Evolutionary conservation across 2,888 invertebrate genomes (phyloP), one percentile per base, ranked within the genome.

Genomic region (Limnephilus lunatus): DNA sequence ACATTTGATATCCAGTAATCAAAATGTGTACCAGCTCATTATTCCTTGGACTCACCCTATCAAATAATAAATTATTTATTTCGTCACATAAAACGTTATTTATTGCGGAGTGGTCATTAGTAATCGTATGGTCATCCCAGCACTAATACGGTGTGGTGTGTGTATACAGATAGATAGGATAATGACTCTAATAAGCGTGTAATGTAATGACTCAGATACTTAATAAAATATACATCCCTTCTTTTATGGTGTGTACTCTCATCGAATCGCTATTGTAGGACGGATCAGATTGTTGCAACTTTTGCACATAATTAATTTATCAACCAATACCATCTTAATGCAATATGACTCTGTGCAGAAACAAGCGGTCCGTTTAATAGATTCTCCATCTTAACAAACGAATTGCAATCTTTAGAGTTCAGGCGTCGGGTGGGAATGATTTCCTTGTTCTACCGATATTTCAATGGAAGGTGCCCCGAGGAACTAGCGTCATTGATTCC

Each of bases 21-120:
- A 68, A 89, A 91, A 31, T 91, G 39, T 30, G 82, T 53, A 39
- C 81, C 35, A 81, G 83, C 83, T 89, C 89, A 89, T 81, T 81
- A 81, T 48, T 48, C 31, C 30, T n/a, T 48, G 53, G n/a, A 53
- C 81, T 44, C 80, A 68, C 90, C 90, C 83, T 19, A 68, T 15
- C n/a, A 44, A 85, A 86, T 85, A 80, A 91, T 81, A 80, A 91
- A 89, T 91, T 90, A 90, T 93, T 93, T 93, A 93, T 92, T 93
- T 92, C 92, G 80, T 85, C 92, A 90, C 92, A 92, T 93, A 92
- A 93, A 92, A 92, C 80, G 92, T 92, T 93, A 93, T 93, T 93
- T 92, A 93, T 93, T 86, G 80, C 90, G 25, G 90, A 89, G 89
- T 86, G 91, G 85, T 91, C 86, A 87, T 90, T 68, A 68, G 68